Base-by-base conservation (phyloP, 2,888 invertebrate species). In the Alsophila aescularia region DNA sequence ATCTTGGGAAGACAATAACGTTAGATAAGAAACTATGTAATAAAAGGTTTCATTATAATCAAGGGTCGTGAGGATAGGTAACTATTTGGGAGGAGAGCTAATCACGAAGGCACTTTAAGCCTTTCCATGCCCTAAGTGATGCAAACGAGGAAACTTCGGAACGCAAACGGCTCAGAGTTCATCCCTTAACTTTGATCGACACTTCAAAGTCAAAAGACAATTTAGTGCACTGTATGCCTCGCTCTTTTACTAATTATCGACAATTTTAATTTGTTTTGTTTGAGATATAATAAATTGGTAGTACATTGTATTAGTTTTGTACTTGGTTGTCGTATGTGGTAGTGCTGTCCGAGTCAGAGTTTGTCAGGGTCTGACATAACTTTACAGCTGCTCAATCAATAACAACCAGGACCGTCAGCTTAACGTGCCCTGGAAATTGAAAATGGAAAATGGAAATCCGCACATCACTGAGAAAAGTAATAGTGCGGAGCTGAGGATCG, bases 131-230 rank as follows among this genome's bases (percentile, higher is more conserved):
- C 82, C 75, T 81, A 80, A 85, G 82, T 84, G 78, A 88, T 87
- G 85, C 83, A 87, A 87, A 90, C 85, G 84, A 87, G 82, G 73
- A 85, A 87, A 87, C 81, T 88, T 87, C 69, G 75, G 73, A 81
- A 81, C 79, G 77, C 81, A 81, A 85, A 86, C 80, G 78, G 75
- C 39, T 75, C 76, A 78, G 76, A 76, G 77, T 83, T 74, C 77
- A 79, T 81, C 81, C 79, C 75, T 76, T 79, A 81, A 85, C 84
- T 86, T 87, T 83, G 83, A 87, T 83, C 81, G 81, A 78, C 81
- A 81, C 85, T 87, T 84, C 77, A 80, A 85, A 86, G 81, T 79
- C 79, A 72, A 72, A 74, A 79, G 72, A 70, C 75, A 75, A 75
- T 76, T 76, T 66, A 69, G 69, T 77, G 71, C 73, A 73, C 59